Conservation (phyloP, 2,113 vertebrate species). For the Zosterops lateralis region DNA sequence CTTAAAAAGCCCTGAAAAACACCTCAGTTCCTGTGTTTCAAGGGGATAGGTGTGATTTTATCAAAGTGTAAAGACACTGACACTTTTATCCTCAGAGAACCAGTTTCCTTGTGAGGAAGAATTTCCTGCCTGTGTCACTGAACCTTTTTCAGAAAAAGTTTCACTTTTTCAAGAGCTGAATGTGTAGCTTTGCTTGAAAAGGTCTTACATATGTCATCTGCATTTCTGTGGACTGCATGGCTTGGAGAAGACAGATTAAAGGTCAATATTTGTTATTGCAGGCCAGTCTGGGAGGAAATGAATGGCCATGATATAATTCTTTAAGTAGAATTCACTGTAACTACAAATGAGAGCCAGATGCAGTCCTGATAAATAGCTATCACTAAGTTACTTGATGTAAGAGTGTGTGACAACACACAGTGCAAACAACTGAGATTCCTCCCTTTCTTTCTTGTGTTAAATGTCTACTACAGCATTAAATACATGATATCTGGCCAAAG, state of each 20-base stretch:
- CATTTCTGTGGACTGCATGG: not conserved
- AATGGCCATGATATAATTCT: not conserved
- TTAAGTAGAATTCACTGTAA: not conserved
- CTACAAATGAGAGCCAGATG: not conserved
- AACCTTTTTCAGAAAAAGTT: not conserved
- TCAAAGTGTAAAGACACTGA: not conserved
- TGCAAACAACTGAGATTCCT: not conserved
- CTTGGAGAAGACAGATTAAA: not conserved
- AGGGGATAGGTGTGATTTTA: not conserved
- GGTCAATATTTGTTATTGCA: not conserved
- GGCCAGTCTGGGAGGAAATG: not conserved
- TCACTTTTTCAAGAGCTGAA: not conserved
- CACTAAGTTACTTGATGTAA: not conserved
- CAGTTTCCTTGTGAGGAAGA: not conserved
- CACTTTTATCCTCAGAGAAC: not conserved
- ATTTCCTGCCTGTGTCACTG: not conserved
- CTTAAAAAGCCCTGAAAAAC: not conserved
- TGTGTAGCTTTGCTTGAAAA: not conserved
- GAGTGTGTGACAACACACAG: not conserved
- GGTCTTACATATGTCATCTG: not conserved
- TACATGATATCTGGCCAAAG: not conserved
- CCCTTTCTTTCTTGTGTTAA: not conserved
- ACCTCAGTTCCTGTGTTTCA: not conserved
- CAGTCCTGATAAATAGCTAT: not conserved
- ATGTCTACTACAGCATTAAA: not conserved